Evolutionary conservation across 1,140 invertebrate genomes (phyloP), one percentile per base, ranked within the genome.

Genomic region (Drosophila bocki): DNA sequence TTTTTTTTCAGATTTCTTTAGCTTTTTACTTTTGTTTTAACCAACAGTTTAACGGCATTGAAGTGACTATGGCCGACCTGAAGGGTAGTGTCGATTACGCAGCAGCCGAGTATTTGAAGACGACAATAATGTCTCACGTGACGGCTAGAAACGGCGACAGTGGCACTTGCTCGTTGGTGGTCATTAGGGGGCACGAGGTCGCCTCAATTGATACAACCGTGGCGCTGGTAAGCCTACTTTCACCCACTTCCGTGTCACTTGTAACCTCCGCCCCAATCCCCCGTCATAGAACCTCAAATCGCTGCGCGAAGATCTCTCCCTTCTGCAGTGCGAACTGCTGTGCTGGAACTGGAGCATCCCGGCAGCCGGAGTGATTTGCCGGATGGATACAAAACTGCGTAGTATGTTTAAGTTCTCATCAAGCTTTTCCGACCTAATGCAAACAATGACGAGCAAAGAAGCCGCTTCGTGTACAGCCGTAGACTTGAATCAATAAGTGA

Each of bases 111-210:
- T 88, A 91, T 62, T 71, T 93, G 35, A 92, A 92, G 64, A 65
- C 53, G 17, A 54, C 62, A 63, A 77, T 91, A 37, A 67, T 93
- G 11, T 80, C 80, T 54, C 77, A 82, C 70, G 80, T 85, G 39
- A 77, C 75, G 9, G 41, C 32, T 26, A 59, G 69, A 42, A 45
- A 39, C 29, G 60, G 62, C 7, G 59, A 51, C 29, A 37, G 19
- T 39, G 37, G 11, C 22, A 17, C 37, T 9, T 19, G 47, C 37
- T 65, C 56, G 12, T 13, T 93, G 7, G 94, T 96, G 45, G 91
- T 96, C 42, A 91, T 96, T 26, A 94, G 95, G 79, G 96, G 96
- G 7, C 90, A 93, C 57, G 94, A 95, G 80, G 93, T 96, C 56
- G 91, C 91, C 29, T 93, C 93, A 35, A 95, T 96, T 69, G 95